phyloP scores from a whole-genome alignment of 2,113 vertebrate genomes.

The Drymodes brunneopygia region DNA sequence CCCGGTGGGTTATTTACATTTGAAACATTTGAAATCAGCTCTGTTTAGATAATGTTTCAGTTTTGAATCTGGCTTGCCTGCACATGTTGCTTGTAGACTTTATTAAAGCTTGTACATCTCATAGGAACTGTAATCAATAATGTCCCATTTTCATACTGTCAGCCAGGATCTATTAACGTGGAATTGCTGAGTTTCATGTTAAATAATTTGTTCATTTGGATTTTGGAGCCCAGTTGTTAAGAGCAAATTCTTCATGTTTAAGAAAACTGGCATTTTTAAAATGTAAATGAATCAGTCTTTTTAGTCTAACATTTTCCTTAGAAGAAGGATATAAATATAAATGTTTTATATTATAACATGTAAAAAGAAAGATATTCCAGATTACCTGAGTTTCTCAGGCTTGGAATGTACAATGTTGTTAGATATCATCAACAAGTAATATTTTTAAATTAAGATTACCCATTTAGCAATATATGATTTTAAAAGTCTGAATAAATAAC shows the following conservation, averaged over 20 bases:
- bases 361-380: background rate
- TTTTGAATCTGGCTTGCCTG: constrained; percentile 58
- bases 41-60: constrained; percentile 66
- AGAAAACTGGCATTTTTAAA: background rate
- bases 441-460: background rate
- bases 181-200: background rate
- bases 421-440: background rate
- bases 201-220: constrained; percentile 33
- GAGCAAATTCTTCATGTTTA: background rate
- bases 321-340: background rate
- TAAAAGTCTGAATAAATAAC: background rate
- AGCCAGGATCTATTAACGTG: background rate
- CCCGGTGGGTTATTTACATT: constrained; percentile 63
- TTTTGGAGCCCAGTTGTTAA: background rate
- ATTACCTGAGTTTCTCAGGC: background rate
- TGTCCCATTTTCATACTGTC: background rate
- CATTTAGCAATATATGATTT: background rate
- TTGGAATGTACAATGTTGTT: background rate
- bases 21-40: constrained; percentile 60
- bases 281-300: background rate
- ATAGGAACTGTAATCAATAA: constrained; percentile 44
- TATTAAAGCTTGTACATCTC: background rate
- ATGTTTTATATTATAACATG: background rate
- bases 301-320: background rate
- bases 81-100: constrained; percentile 22